phyloP scores from a whole-genome alignment of 2,797 vertebrate species.

The Pantherophis vulpinus region DNA sequence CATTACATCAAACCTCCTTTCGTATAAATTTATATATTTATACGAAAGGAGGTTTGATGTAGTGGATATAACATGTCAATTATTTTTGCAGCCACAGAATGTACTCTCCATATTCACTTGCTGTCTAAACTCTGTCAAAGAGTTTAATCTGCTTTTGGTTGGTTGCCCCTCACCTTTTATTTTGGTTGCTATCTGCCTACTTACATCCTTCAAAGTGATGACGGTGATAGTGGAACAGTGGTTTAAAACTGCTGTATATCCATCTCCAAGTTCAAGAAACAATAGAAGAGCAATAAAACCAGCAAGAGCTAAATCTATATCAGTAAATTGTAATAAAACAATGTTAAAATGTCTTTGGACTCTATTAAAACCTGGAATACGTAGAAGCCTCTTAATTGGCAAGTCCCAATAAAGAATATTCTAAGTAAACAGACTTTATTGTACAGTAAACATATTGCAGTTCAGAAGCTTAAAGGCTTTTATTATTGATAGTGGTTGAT shows the following conservation, averaged over 20 bases:
- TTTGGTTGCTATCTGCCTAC: neutral
- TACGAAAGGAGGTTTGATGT: too few species aligned
- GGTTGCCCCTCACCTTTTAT: neutral
- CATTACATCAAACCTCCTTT: neutral
- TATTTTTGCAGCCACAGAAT: neutral
- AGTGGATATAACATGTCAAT: neutral
- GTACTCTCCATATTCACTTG: neutral
- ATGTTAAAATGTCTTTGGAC: neutral
- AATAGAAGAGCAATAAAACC: neutral
- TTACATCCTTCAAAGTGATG: too few species aligned
- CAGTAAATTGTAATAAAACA: neutral
- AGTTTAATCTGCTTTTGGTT: neutral
- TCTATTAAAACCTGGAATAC: neutral
- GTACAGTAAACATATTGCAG: neutral
- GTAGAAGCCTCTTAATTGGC: neutral
- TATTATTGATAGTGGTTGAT: neutral
- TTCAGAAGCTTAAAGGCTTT: neutral
- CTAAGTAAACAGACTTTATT: neutral
- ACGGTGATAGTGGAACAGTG: neutral
- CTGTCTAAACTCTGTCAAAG: neutral
- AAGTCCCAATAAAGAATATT: neutral
- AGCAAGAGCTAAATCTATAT: neutral
- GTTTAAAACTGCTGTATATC: neutral
- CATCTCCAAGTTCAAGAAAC: neutral
- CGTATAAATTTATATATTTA: neutral